Percentiles rank a stretch among this genome's conserved stretches.
Conservation (phyloP, 2,888 invertebrate genomes). For the Sinotaia quadrata region DNA sequence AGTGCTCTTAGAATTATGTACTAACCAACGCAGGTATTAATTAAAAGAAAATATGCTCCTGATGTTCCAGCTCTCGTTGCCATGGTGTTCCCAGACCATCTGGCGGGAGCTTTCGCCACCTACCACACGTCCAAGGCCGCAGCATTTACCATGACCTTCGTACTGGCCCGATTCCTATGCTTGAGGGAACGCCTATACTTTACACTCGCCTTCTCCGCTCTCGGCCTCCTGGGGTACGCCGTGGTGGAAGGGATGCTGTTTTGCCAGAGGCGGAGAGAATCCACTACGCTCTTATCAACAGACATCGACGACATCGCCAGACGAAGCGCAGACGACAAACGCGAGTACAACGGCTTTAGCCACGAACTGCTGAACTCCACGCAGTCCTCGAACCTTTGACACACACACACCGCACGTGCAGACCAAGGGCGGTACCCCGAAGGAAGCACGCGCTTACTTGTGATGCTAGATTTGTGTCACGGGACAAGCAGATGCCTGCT, state of each 20-base stretch:
- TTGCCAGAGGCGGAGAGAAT: not conserved
- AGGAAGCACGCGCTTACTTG: too few species aligned
- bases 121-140: constrained; percentile 56
- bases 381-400: constrained; percentile 9
- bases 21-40: too few species aligned
- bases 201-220: constrained; percentile 39
- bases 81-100: constrained; percentile 49
- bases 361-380: too few species aligned
- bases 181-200: constrained; percentile 48
- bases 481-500: too few species aligned
- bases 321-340: not conserved
- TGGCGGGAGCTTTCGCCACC: constrained; percentile 55
- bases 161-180: constrained; percentile 52
- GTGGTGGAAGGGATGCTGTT: constrained; percentile 20
- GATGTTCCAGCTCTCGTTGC: constrained; percentile 55
- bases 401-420: constrained; percentile 2
- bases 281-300: not conserved
- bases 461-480: too few species aligned
- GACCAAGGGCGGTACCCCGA: too few species aligned
- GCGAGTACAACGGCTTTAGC: not conserved
- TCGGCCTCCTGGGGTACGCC: constrained; percentile 33
- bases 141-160: constrained; percentile 54
- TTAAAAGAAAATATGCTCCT: too few species aligned
- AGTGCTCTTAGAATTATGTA: too few species aligned
- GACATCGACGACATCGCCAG: not conserved